Conservation (phyloP, 2,797 vertebrate genomes). For the Siniperca scherzeri region DNA sequence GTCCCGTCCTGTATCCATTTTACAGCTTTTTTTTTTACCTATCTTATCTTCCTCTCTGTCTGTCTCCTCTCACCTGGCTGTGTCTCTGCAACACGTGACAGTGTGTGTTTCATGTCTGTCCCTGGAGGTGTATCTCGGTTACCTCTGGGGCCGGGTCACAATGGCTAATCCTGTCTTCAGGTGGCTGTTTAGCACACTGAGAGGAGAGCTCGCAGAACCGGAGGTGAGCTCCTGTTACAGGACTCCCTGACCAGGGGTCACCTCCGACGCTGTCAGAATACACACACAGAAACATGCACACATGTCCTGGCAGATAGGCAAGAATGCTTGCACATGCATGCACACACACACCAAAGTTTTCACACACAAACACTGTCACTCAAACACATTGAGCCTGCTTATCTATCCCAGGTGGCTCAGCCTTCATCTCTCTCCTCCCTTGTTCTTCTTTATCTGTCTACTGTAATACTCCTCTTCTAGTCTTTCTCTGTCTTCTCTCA, state of each 20-base stretch:
- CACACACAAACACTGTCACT: conserved; percentile 47
- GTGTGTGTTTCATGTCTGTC: conserved; percentile 81
- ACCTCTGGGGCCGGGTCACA: conserved; percentile 83
- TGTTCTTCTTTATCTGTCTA: conserved; percentile 75
- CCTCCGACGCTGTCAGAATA: conserved; percentile 70
- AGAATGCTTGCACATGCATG: conserved; percentile 35
- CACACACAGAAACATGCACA: conserved; percentile 48
- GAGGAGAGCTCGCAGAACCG: conserved; percentile 82
- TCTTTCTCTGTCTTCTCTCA: conserved; percentile 73
- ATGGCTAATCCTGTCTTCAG: conserved; percentile 87
- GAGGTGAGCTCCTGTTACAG: conserved; percentile 88
- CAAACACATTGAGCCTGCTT: conserved; percentile 72
- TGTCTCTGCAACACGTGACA: conserved; percentile 73
- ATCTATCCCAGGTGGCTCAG: conserved; percentile 82
- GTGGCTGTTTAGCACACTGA: conserved; percentile 87
- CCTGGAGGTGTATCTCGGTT: conserved; percentile 85
- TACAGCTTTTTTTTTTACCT: conserved; percentile 36
- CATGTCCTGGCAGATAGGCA: conserved; percentile 35
- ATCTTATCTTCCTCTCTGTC: conserved; percentile 45
- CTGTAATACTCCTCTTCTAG: conserved; percentile 80
- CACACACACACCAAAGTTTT: conserved; percentile 19
- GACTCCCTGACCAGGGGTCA: conserved; percentile 87
- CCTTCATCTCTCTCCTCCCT: conserved; percentile 63
- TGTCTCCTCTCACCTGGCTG: conserved; percentile 57
- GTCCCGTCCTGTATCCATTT: conserved; percentile 44